These are phyloP conservation scores for Leptoclinus maculatus DNA, from an alignment of 2,797 vertebrate genomes.

Conservation along the genomic window DNA sequence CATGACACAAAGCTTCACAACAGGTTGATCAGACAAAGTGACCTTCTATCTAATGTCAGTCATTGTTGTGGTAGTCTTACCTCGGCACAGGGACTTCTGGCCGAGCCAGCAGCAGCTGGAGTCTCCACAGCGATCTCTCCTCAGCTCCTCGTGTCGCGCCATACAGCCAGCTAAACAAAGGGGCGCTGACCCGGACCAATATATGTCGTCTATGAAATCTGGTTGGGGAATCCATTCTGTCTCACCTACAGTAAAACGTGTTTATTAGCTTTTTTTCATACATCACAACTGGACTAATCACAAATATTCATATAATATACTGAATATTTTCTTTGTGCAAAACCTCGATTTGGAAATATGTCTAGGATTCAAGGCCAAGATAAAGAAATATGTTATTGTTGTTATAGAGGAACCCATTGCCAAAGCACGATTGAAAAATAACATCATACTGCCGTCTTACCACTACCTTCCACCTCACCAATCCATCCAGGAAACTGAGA, in stretches of 20 bases:
- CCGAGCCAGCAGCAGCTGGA: conserved; percentile 90
- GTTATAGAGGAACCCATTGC: not conserved
- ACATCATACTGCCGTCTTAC: conserved; percentile 60
- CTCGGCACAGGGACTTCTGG: conserved; percentile 88
- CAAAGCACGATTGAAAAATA: not conserved
- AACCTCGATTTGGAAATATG: not conserved
- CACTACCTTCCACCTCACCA: conserved; percentile 75
- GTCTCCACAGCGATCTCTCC: conserved; percentile 86
- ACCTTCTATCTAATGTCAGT: not conserved
- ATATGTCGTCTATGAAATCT: conserved; percentile 74
- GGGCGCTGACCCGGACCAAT: conserved; percentile 88
- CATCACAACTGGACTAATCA: not conserved
- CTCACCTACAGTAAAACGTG: conserved; percentile 60
- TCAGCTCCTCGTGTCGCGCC: conserved; percentile 85
- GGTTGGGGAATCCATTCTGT: conserved; percentile 57
- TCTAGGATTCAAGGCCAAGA: not conserved
- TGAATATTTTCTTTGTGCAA: not conserved
- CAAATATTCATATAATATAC: not conserved
- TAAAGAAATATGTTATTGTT: not conserved
- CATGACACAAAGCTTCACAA: not conserved
- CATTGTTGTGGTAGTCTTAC: conserved; percentile 53
- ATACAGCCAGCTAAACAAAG: conserved; percentile 87
- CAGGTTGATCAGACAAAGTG: not conserved
- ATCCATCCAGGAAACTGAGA: conserved; percentile 67
- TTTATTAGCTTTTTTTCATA: conserved; percentile 1